phyloP scores from a whole-genome alignment of 2,888 invertebrate genomes.

The Argyra leucocephala region DNA sequence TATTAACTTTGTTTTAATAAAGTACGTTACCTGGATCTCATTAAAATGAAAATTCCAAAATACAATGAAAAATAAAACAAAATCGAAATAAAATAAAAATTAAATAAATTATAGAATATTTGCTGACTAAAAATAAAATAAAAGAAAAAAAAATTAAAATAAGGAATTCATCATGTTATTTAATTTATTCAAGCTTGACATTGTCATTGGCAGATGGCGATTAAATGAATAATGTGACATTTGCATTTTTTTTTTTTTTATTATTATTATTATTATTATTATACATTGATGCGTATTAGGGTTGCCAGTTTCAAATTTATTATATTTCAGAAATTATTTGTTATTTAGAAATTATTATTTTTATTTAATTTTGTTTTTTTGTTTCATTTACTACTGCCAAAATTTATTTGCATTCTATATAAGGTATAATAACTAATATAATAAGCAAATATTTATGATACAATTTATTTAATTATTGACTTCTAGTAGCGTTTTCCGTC shows the following conservation, averaged over 20 bases:
- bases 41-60: neutral
- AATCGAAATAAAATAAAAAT: neutral
- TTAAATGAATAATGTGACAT: neutral
- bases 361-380: too few species aligned
- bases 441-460: too few species aligned
- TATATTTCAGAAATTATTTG: too few species aligned
- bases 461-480: too few species aligned
- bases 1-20: neutral
- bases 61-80: neutral
- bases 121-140: neutral
- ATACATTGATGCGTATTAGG: too few species aligned
- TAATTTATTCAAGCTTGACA: neutral
- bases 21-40: neutral
- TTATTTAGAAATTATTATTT: too few species aligned
- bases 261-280: neutral
- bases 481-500: too few species aligned
- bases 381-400: too few species aligned
- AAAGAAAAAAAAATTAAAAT: neutral
- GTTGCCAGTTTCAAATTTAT: too few species aligned
- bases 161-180: neutral
- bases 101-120: neutral
- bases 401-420: too few species aligned
- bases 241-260: neutral
- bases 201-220: conserved; percentile 1
- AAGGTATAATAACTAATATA: too few species aligned